Percentiles rank a stretch among this genome's conserved stretches.
phyloP scores from a whole-genome alignment of 2,113 vertebrate species.

The Macquaria australasica region DNA sequence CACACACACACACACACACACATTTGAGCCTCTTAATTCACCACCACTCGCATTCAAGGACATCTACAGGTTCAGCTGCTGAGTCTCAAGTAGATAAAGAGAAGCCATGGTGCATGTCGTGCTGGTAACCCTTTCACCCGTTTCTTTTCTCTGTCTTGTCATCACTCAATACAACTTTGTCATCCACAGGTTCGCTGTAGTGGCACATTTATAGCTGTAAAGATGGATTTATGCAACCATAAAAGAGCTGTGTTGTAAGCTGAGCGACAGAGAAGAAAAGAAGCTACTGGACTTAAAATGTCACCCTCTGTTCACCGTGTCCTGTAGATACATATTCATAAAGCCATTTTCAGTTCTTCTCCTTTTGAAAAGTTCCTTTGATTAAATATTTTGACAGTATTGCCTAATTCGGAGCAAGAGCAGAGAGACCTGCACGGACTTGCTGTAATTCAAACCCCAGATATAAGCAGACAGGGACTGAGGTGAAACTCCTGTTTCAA shows the following conservation, averaged over 20 bases:
- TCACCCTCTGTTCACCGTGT: not conserved
- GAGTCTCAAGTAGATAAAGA: conserved; percentile 42
- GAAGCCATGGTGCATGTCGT: conserved; percentile 6
- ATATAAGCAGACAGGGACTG: conserved; percentile 32
- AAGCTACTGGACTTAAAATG: conserved; percentile 47
- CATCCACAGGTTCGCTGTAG: conserved; percentile 13
- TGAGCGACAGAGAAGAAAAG: conserved; percentile 32
- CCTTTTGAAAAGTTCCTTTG: conserved; percentile 38
- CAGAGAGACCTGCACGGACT: conserved; percentile 46
- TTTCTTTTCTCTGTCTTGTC: conserved; percentile 45
- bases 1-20: too few relatives aligned
- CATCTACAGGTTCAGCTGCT: conserved; percentile 33
- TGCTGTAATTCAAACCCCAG: conserved; percentile 50
- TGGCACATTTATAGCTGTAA: conserved; percentile 51
- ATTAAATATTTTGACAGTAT: conserved; percentile 57
- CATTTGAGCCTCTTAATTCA: conserved; percentile 42
- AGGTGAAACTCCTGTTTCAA: conserved; percentile 24
- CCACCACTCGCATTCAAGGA: conserved; percentile 24
- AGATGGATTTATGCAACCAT: conserved; percentile 43
- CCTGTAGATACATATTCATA: conserved; percentile 34
- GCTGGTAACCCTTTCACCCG: conserved; percentile 18
- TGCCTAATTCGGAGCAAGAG: conserved; percentile 59
- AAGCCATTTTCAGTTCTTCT: conserved; percentile 36
- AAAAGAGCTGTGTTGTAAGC: conserved; percentile 41
- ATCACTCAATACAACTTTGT: conserved; percentile 41